Evolutionary conservation across 2,113 vertebrate species (phyloP).

Genomic region (Phrynosoma platyrhinos): DNA sequence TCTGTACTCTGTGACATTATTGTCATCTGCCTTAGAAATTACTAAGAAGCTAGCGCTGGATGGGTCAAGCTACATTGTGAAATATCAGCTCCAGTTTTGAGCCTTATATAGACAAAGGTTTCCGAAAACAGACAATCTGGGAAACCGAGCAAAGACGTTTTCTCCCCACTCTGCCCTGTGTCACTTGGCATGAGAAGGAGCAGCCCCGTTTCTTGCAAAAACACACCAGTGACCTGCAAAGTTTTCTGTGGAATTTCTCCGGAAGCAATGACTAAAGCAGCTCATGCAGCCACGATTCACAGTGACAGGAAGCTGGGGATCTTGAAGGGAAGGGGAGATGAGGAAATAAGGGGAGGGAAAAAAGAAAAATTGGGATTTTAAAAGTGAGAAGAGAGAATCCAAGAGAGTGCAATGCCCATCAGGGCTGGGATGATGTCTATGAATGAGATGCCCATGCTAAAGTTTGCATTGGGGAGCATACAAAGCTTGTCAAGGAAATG

Average conservation of each 20-base stretch:
- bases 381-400: not conserved
- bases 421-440: too few relatives aligned
- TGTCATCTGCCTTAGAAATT: not conserved
- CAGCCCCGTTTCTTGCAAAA: not conserved
- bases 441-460: not conserved
- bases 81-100: not conserved
- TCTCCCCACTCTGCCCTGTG: not conserved
- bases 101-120: conserved; percentile 19
- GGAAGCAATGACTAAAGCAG: not conserved
- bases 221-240: too few relatives aligned
- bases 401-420: not conserved
- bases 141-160: not conserved
- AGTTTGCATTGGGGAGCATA: not conserved
- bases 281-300: not conserved
- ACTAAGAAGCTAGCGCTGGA: not conserved
- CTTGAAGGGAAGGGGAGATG: not conserved
- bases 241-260: not conserved
- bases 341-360: not conserved
- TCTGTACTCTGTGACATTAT: too few relatives aligned
- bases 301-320: not conserved
- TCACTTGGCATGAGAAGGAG: not conserved
- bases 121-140: not conserved
- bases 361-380: not conserved
- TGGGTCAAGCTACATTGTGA: not conserved
- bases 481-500: not conserved